Conservation (phyloP, 1,140 invertebrate genomes). For the Tribolium madens region DNA sequence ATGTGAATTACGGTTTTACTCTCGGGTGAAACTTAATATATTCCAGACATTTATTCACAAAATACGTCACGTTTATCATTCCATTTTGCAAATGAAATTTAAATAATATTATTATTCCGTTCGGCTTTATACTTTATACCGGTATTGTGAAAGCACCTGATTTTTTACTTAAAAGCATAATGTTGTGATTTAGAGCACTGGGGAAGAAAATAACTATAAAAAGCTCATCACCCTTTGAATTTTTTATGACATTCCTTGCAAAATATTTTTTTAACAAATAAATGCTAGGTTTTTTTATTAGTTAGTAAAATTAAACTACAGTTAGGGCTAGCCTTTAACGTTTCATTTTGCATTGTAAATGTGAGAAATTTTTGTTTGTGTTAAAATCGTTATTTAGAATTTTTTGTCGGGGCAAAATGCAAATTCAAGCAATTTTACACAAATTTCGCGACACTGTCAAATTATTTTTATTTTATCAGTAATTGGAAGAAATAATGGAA, state of each 20-base stretch:
- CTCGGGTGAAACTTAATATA: not conserved
- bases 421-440: slow-evolving; percentile 12
- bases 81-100: slow-evolving; percentile 14
- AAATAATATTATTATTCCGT: slow-evolving; percentile 17
- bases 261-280: too few species aligned
- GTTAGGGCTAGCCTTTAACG: not conserved
- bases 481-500: slow-evolving; percentile 13
- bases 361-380: too few species aligned
- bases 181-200: slow-evolving; percentile 2
- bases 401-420: not conserved
- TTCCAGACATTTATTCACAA: not conserved
- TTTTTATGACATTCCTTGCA: not conserved
- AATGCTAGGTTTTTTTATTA: too few species aligned
- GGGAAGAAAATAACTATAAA: slow-evolving; percentile 14
- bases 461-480: slow-evolving; percentile 7
- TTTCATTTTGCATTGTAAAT: not conserved
- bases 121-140: not conserved
- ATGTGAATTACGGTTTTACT: not conserved
- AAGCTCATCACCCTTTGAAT: too few species aligned
- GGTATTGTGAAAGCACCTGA: not conserved
- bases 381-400: too few species aligned
- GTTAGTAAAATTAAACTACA: too few species aligned
- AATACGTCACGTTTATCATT: slow-evolving; percentile 1
- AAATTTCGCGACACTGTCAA: not conserved
- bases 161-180: not conserved